These are phyloP conservation scores for Esox masquinongy DNA, from an alignment of 2,797 vertebrate species.

Conservation along the genomic window DNA sequence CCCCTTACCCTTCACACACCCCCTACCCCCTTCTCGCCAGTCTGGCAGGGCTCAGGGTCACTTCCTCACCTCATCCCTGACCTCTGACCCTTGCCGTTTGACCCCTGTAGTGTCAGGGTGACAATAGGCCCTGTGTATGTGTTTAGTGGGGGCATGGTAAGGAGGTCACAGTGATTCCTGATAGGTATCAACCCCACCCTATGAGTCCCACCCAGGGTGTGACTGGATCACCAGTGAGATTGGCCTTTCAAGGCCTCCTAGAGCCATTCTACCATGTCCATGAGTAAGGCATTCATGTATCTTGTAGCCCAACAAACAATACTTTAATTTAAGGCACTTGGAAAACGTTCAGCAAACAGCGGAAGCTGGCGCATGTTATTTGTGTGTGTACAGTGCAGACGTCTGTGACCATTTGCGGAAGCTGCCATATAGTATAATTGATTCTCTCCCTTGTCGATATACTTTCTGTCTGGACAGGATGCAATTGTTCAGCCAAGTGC, in stretches of 20 bases:
- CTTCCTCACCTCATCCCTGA: slow-evolving; percentile 74
- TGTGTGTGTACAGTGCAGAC: not conserved
- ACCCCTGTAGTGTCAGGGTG: slow-evolving; percentile 61
- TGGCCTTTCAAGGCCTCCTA: not conserved
- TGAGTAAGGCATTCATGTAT: not conserved
- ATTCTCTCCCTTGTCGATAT: slow-evolving; percentile 43
- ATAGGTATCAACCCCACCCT: slow-evolving; percentile 46
- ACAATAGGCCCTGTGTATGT: slow-evolving; percentile 74
- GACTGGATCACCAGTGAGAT: not conserved
- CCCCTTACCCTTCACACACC: slow-evolving; percentile 43
- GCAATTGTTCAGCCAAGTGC: slow-evolving; percentile 51
- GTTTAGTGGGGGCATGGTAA: slow-evolving; percentile 25
- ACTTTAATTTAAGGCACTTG: not conserved
- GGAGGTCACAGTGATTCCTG: slow-evolving; percentile 55
- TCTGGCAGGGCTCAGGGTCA: slow-evolving; percentile 58
- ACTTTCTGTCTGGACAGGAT: slow-evolving; percentile 53
- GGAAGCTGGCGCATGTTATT: not conserved
- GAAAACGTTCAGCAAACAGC: not conserved
- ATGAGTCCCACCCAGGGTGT: slow-evolving; percentile 48
- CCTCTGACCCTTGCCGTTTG: slow-evolving; percentile 70
- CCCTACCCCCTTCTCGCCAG: slow-evolving; percentile 16
- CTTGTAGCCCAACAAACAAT: not conserved
- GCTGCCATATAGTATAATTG: slow-evolving; percentile 38
- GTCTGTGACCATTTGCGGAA: slow-evolving; percentile 22
- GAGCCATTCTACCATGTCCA: not conserved